Base-by-base conservation (phyloP, 1,140 invertebrate species). In the Drosophila lacertosa region DNA sequence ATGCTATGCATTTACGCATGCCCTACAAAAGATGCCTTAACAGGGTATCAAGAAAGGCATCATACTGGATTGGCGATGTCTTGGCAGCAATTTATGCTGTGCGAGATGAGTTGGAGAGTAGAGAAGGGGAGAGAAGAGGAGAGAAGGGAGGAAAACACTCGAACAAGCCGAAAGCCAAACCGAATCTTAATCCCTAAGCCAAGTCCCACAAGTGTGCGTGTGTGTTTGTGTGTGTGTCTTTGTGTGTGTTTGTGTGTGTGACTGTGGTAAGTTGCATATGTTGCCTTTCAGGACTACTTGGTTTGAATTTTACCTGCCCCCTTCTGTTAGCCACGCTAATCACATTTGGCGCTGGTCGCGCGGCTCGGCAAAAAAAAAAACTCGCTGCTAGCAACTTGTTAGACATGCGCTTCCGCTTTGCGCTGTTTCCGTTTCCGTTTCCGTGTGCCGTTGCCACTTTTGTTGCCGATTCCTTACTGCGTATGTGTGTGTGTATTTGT, bases 371-470 rank as follows among this genome's bases (percentile, higher is more conserved):
- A n/a, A n/a, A n/a, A n/a, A n/a, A n/a, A 65, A 69, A 55, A 11
- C 40, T 55, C 42, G 77, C 74, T 79, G 74, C 54, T 65, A 80
- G 77, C 77, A 84, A 84, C 55, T 84, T 84, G 81, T 84, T 84
- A 84, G 81, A 84, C 81, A 84, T 86, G 81, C 59, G 81, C 77
- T 84, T 84, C 81, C 81, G 81, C 45, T 74, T 39, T 70, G 64
- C 77, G 77, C 59, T 86, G 81, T 84, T 86, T 86, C 81, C 82
- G 77, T 54, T 84, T 86, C 79, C 79, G 77, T 53, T 81, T 70
- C 66, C 71, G 57, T 47, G 37, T 57, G 47, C 62, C 57, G 62
- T 81, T 80, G 66, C 77, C 77, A 74, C 72, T 80, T 79, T 32
- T 60, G 54, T 74, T 74, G 67, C 51, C 50, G 20, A 11, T 44